Evolutionary conservation across 2,113 vertebrate species (phyloP).

Genomic region (Corythornis madagascariensis): DNA sequence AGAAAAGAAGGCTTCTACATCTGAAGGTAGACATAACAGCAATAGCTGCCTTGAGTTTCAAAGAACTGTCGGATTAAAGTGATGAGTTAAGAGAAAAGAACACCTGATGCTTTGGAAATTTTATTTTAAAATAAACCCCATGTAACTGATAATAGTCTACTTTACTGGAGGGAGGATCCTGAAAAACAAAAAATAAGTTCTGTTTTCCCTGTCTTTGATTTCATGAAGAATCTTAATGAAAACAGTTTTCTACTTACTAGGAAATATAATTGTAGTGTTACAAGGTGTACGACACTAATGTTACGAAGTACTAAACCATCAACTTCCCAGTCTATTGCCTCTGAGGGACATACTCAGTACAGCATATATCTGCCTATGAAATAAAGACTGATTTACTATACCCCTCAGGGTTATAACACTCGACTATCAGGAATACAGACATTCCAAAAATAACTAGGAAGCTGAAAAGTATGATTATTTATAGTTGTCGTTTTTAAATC

Average conservation of each 20-base stretch:
- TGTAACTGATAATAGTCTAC: background rate
- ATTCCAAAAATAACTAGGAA: background rate
- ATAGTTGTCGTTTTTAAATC: background rate
- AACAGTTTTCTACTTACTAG: background rate
- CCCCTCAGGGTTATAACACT: background rate
- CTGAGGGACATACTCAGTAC: background rate
- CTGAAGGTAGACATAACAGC: background rate
- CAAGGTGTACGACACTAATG: background rate
- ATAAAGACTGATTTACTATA: background rate
- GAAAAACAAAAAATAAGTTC: background rate
- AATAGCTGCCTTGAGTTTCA: background rate
- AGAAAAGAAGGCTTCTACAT: background rate
- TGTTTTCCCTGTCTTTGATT: background rate
- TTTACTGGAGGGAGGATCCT: background rate
- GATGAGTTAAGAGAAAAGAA: too few relatives aligned
- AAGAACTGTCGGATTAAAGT: background rate
- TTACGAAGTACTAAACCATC: background rate
- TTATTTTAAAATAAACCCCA: background rate
- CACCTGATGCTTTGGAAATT: background rate
- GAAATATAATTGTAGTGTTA: background rate
- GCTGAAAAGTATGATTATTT: background rate
- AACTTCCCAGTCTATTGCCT: background rate
- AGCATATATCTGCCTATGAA: background rate
- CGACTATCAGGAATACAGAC: background rate
- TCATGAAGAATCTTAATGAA: background rate